phyloP scores from a whole-genome alignment of 1,140 invertebrate species.

The Diuraphis noxia region DNA sequence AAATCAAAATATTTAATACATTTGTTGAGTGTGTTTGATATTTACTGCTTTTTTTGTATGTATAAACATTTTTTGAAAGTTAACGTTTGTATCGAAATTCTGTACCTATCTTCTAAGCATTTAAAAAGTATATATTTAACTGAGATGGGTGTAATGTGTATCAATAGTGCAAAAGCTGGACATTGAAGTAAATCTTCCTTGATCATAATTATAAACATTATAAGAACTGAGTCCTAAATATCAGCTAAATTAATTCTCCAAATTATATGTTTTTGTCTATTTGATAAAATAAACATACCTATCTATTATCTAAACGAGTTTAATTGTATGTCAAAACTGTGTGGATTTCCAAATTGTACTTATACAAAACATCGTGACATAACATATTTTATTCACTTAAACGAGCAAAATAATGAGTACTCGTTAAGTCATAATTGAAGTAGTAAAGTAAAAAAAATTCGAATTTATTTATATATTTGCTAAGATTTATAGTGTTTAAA shows the following conservation, averaged over 20 bases:
- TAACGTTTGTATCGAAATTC: too few species aligned
- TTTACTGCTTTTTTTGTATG: background rate
- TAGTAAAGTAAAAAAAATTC: background rate
- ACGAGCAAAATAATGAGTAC: background rate
- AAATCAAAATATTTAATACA: too few species aligned
- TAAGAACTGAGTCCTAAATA: background rate
- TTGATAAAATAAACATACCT: background rate
- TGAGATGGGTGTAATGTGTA: too few species aligned
- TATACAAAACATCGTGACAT: background rate
- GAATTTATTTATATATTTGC: background rate
- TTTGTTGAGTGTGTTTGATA: too few species aligned
- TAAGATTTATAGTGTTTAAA: constrained; percentile 18
- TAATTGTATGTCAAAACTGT: background rate
- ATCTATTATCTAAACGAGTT: background rate
- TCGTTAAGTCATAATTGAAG: background rate
- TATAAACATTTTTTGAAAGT: background rate
- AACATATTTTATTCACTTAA: background rate
- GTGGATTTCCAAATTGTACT: background rate
- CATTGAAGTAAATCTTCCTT: too few species aligned
- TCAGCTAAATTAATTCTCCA: background rate
- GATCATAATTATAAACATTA: background rate
- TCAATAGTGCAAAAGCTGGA: too few species aligned
- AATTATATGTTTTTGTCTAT: background rate
- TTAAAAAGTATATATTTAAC: too few species aligned
- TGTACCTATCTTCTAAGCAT: too few species aligned